Evolutionary conservation across 2,113 vertebrate genomes (phyloP).

Genomic region (Python bivittatus): DNA sequence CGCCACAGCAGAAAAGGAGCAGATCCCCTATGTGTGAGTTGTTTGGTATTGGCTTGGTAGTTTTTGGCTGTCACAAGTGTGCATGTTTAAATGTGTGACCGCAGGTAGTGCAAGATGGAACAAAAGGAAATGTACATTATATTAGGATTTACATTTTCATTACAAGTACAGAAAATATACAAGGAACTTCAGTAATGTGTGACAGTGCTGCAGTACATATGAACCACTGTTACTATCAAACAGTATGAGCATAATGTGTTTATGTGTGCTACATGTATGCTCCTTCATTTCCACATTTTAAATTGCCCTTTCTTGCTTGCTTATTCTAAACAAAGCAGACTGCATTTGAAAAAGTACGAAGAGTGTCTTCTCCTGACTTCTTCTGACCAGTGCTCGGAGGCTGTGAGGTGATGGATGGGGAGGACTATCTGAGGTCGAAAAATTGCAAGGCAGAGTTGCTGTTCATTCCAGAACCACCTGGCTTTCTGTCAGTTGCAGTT

Average conservation of each 20-base stretch:
- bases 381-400: too few relatives aligned
- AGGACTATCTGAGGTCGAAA: too few relatives aligned
- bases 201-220: background rate
- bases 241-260: background rate
- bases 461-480: too few relatives aligned
- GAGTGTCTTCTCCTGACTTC: background rate
- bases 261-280: background rate
- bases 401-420: too few relatives aligned
- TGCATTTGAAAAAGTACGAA: constrained; percentile 16
- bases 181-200: background rate
- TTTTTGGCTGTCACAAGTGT: too few relatives aligned
- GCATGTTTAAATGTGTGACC: background rate
- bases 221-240: background rate
- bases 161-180: background rate
- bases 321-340: background rate
- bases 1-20: too few relatives aligned
- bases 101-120: background rate
- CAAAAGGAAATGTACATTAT: background rate
- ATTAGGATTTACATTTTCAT: background rate
- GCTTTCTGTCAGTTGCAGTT: too few relatives aligned
- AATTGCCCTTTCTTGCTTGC: constrained; percentile 42
- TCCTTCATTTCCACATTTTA: background rate
- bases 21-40: too few relatives aligned
- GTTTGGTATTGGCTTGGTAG: too few relatives aligned
- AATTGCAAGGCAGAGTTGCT: too few relatives aligned